Conservation (phyloP, 2,888 invertebrate species). For the Stenichneumon culpator region DNA sequence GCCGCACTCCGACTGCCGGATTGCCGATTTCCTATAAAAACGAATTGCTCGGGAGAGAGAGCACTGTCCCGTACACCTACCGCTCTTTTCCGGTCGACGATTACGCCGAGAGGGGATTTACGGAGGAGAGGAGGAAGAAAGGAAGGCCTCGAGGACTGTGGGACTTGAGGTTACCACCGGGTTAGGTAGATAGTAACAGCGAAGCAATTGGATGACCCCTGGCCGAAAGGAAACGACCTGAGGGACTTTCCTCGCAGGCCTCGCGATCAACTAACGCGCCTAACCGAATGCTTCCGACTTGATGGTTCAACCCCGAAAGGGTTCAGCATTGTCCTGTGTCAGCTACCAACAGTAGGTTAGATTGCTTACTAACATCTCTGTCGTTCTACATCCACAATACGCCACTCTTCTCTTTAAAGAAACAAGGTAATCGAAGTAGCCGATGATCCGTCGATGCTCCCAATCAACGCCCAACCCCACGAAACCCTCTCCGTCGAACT, state of each 20-base stretch:
- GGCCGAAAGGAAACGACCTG: neutral
- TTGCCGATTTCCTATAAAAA: conserved; percentile 76
- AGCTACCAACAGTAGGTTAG: too few species aligned
- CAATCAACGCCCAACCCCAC: neutral
- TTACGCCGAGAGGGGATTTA: conserved; percentile 50
- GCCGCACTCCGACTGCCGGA: conserved; percentile 22
- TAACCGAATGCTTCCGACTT: neutral
- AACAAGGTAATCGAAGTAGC: neutral
- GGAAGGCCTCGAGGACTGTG: neutral
- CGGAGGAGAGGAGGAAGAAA: conserved; percentile 34
- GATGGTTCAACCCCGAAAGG: too few species aligned
- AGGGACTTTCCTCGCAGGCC: neutral
- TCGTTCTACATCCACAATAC: neutral
- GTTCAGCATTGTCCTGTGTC: neutral
- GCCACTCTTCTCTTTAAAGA: neutral
- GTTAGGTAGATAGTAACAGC: conserved; percentile 25
- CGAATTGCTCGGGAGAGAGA: conserved; percentile 71
- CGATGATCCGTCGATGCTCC: neutral
- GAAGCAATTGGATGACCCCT: neutral
- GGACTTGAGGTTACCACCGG: conserved; percentile 33
- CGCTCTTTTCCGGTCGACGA: conserved; percentile 21
- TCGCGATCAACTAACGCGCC: neutral
- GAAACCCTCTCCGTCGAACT: neutral
- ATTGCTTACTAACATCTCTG: too few species aligned
- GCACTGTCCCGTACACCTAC: neutral